Evolutionary conservation across 2,888 invertebrate species (phyloP), one percentile per base, ranked within the genome.

Genomic region (Amphimallon solstitiale): DNA sequence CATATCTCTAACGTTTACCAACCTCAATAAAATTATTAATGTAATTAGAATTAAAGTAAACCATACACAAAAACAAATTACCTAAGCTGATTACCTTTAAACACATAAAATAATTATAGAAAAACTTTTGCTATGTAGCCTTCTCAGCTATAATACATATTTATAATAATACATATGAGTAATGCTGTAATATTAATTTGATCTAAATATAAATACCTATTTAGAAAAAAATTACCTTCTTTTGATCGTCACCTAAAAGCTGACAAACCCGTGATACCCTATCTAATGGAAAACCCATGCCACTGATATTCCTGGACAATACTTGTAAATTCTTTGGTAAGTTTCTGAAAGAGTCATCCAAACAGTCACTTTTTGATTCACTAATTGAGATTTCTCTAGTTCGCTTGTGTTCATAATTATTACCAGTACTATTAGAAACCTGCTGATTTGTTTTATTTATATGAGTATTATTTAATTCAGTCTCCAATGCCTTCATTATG

Each of bases 221-320:
- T 37, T 37, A 10, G 7, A 40, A 23, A 23, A 29, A 29, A 70
- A 79, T 82, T 80, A 93, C 93, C 88, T 92, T 93, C 82, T 94
- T 95, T 82, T 95, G 92, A 84, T 94, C 90, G 79, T 86, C 86
- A 65, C 95, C 94, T 70, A 93, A 84, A 54, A 90, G 84, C 73
- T 89, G 87, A 72, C 92, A 91, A n/a, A 93, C 91, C 74, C 93
- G 87, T 3, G 92, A 90, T 14, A 93, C 94, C 80, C 93, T 87
- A 65, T 91, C 87, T 59, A 92, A 79, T 0, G 93, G 91, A 79
- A 97, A 97, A 0, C 97, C 97, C 96, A 97, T 97, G 68, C 89
- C 88, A 76, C 90, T 89, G 66, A 96, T 89, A 71, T 89, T 89
- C 76, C 87, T 86, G 60, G 91, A 92, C 76, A 93, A 84, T 38